Base-by-base conservation (phyloP, 2,113 vertebrate genomes). In the Eleginops maclovinus region DNA sequence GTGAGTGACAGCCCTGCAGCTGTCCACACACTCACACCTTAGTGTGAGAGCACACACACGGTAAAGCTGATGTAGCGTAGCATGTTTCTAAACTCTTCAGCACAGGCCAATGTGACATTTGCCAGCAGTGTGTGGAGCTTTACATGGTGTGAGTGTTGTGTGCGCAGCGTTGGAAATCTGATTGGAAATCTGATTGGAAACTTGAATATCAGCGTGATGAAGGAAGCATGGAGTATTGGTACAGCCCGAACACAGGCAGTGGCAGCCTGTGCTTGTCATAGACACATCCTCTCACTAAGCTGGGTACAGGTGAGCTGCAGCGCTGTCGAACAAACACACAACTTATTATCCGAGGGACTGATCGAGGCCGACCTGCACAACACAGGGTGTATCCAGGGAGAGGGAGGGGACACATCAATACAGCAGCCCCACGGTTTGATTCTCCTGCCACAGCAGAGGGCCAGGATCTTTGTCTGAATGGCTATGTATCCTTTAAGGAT, bases 1-100 rank as follows among this genome's bases (percentile, higher is more conserved):
- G 78, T 77, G 72, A 73, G 63, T 22, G 58, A 62, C 15, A 17
- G 53, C n/a, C 53, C 73, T 62, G 44, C 88, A 93, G 88, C 90
- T 93, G 91, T 81, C 60, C 87, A 89, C 85, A 76, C 86, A 82
- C 19, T 87, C 75, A 88, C 88, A 87, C 77, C 31, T 63, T 11
- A 67, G 55, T 66, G 83, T 40, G 46, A 87, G 50, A 66, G 79
- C 54, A 67, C 54, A 69, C 49, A 47, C 2, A n/a, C n/a, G n/a
- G n/a, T n/a, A n/a, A n/a, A n/a, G n/a, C n/a, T n/a, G n/a, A n/a
- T n/a, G n/a, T n/a, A n/a, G n/a, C n/a, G n/a, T n/a, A n/a, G n/a
- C n/a, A n/a, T 75, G 79, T 63, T 62, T 68, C 47, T 84, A 53
- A 75, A 66, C 62, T 66, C 44, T 84, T 82, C 74, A 82, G 16